Base-by-base conservation (phyloP, 2,797 vertebrate species). In the Cynodonichthys magdalenae region DNA sequence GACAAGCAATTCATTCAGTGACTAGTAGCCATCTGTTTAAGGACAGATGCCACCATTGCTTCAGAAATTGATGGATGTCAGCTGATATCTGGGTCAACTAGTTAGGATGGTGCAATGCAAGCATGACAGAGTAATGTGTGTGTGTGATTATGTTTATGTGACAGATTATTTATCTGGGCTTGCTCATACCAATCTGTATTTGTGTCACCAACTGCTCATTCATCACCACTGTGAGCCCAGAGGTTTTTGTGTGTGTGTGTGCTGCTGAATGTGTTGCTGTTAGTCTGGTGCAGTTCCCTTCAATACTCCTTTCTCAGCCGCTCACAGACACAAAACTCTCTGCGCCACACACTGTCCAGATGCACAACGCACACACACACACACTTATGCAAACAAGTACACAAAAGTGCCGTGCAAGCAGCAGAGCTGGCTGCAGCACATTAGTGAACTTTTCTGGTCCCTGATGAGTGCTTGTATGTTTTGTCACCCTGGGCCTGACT, bases 381-480 rank as follows among this genome's bases (percentile, higher is more conserved):
- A 61, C 44, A 18, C 15, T 28, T 24, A 0, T 53, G 54, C 66
- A 46, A 44, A 42, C 58, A 48, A 59, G 50, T 47, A 36, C 31
- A 56, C 20, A 72, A 9, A 76, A 65, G 48, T 74, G 62, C 80
- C 55, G 6, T 66, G 57, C 53, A 53, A 19, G 20, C 47, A 29
- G 53, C 44, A 15, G 57, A 79, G 83, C 85, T 87, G 82, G 85
- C 81, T 77, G 65, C 34, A 80, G 84, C 86, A 87, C 66, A 63
- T 85, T 69, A 59, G 69, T 59, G 54, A 51, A 75, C 55, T 9
- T 19, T 53, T 61, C 59, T 1, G 27, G 36, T 49, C 71, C 74
- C 82, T 70, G 60, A 20, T 11, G 70, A 67, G 69, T 51, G 61
- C 53, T 75, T 56, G 55, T 63, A 53, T 53, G 44, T 19, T 17